Evolutionary conservation across 2,797 vertebrate genomes (phyloP).

Genomic region (Darevskia nairensis): DNA sequence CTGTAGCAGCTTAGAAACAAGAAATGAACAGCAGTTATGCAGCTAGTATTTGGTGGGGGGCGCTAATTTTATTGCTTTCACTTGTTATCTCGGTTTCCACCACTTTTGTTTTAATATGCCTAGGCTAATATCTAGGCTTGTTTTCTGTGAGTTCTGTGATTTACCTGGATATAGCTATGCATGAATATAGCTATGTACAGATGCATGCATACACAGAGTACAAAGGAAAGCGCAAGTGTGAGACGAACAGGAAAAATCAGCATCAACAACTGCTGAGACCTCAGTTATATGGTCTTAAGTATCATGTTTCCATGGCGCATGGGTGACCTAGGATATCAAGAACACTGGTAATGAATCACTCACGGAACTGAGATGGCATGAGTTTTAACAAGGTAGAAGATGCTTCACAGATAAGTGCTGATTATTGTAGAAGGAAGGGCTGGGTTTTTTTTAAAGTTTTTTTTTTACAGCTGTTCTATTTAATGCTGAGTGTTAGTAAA

Average conservation of each 20-base stretch:
- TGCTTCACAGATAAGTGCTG: background rate
- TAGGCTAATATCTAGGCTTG: constrained; percentile 41
- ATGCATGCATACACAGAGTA: constrained; percentile 39
- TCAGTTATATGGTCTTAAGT: constrained; percentile 23
- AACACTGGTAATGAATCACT: constrained; percentile 29
- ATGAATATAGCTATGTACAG: constrained; percentile 28
- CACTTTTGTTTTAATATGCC: constrained; percentile 14
- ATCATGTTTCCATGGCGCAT: constrained; percentile 29
- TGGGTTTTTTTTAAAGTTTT: too few relatives aligned
- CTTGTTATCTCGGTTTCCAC: constrained; percentile 31
- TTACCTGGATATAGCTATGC: constrained; percentile 31
- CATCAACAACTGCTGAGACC: constrained; percentile 36
- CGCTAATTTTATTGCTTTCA: constrained; percentile 15
- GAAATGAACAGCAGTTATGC: constrained; percentile 13
- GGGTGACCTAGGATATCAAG: constrained; percentile 5
- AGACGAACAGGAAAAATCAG: constrained; percentile 39
- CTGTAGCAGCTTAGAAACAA: constrained; percentile 9
- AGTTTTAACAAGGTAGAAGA: constrained; percentile 46
- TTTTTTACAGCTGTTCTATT: constrained; percentile 12
- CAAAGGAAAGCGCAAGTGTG: constrained; percentile 52
- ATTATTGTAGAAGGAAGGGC: constrained; percentile 29
- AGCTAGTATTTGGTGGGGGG: background rate
- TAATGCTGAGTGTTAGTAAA: constrained; percentile 34
- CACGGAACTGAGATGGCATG: constrained; percentile 38
- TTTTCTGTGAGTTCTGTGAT: constrained; percentile 56